Base-by-base conservation (phyloP, 2,113 vertebrate genomes). In the Peromyscus californicus region DNA sequence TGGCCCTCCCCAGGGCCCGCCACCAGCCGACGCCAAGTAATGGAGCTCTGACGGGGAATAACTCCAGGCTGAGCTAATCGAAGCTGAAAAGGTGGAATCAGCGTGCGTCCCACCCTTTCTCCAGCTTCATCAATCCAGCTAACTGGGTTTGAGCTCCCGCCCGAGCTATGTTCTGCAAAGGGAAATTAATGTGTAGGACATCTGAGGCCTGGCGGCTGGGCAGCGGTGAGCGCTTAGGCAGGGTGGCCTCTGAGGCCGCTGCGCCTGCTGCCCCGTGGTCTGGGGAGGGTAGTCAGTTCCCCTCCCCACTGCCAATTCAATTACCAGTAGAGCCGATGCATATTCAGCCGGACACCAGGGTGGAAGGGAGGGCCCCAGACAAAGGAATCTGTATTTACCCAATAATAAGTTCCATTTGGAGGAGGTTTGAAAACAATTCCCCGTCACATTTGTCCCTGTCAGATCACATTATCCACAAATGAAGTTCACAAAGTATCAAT, bases 401-500 rank as follows among this genome's bases (percentile, higher is more conserved):
- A 99, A 98, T 99, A 99, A 99, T 99, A 99, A 99, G 99, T 99
- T 99, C 99, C 99, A 99, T 99, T 99, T 99, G 99, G 99, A 99
- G 98, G 95, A 99, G 99, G 99, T 99, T 99, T 99, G 99, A 99
- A 99, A 99, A 99, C 99, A 99, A 99, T 99, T 99, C 99, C 99
- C 99, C 98, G 98, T 99, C 99, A 99, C 99, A 99, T 99, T 99
- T 99, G 99, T 99, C 99, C 99, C 99, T 99, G 99, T 99, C 99
- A 99, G 99, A 99, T 99, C 99, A 98, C 99, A 99, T 99, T 99
- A 99, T 99, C 99, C 99, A 98, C 99, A 99, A 99, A 99, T 99
- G 99, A 99, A 99, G 99, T 99, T 99, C 99, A 99, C 99, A 99
- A 99, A 99, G 99, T 99, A 99, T 99, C 99, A 99, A 99, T 99